Evolutionary conservation across 1,140 invertebrate genomes (phyloP), one percentile per base, ranked within the genome.

Genomic region (Cydia strobilella): DNA sequence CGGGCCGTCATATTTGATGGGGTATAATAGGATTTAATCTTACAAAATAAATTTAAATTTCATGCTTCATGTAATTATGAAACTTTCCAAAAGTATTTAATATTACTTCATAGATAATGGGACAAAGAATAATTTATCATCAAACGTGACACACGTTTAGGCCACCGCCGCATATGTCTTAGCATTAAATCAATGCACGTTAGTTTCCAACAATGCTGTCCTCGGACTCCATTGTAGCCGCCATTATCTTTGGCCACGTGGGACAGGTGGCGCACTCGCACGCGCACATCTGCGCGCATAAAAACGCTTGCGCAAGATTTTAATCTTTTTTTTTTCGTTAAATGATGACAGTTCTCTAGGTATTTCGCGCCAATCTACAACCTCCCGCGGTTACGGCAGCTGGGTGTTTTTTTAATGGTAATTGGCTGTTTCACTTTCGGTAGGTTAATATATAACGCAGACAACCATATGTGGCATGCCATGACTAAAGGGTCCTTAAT

Each of bases 251-350:
- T 84, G 77, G 82, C 88, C 90, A 92, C 90, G 90, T 92, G 90
- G 85, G 87, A 77, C 90, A 90, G 90, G 89, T 90, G 90, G 42
- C 9, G 83, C 81, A 90, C 90, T 87, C 88, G 90, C 89, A 90
- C 90, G 88, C 88, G 90, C 89, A 82, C 89, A 92, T 78, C 90
- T 90, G 90, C 82, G 78, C 72, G 65, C 76, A 82, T 77, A 82
- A 85, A 85, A 84, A 83, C 79, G 13, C 87, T 92, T 92, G 89
- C 84, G 84, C 84, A 92, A 92, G 89, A 90, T 92, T 89, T 82
- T 89, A 89, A 90, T 89, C 84, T 84, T 80, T 82, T 87, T 88
- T 86, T 86, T 87, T 86, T 39, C 80, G 62, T 73, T 69, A 81
- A 81, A 84, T 76, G 88, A 86, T 87, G 88, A 92, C 88, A 91